Base-by-base conservation (phyloP, 2,888 invertebrate genomes). In the Sicus ferrugineus region DNA sequence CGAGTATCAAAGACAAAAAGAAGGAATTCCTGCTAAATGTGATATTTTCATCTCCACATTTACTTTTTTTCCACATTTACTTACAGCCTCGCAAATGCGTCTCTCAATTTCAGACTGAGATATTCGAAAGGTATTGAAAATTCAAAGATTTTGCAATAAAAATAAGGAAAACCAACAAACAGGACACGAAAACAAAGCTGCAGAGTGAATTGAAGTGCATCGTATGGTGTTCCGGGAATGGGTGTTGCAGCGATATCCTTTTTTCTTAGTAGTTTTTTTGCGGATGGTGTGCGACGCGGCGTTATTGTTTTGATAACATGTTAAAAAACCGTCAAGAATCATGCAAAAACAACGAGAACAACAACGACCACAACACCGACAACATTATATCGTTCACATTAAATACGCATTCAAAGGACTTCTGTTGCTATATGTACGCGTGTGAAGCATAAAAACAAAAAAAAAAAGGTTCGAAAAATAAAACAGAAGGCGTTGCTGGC, bases 201-300 rank as follows among this genome's bases (percentile, higher is more conserved):
- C 9, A 30, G 38, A 23, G 61, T 42, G 42, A 19, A 21, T 16
- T 42, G 62, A 42, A 42, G 42, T 14, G n/a, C 42, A 4, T 42
- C 42, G 11, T n/a, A n/a, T n/a, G n/a, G n/a, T n/a, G n/a, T n/a
- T n/a, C 42, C 5, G n/a, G 42, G 14, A 42, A 14, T 16, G 16
- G 16, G 42, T 42, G 42, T 23, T 28, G 34, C 30, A 30, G 59
- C 59, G 23, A 61, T 42, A 42, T 34, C 46, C 48, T 46, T 62
- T 59, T 38, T 62, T 30, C n/a, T 28, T 14, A 62, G 28, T 26
- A 42, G n/a, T n/a, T n/a, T n/a, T n/a, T n/a, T n/a, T n/a, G 59
- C 34, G 59, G 19, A 14, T 34, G 59, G 34, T 34, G 59, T 59
- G 61, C 26, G 2, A n/a, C 42, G 42, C 4, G 14, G 42, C 42